phyloP scores from a whole-genome alignment of 2,113 vertebrate species.

The Pardalotus punctatus region DNA sequence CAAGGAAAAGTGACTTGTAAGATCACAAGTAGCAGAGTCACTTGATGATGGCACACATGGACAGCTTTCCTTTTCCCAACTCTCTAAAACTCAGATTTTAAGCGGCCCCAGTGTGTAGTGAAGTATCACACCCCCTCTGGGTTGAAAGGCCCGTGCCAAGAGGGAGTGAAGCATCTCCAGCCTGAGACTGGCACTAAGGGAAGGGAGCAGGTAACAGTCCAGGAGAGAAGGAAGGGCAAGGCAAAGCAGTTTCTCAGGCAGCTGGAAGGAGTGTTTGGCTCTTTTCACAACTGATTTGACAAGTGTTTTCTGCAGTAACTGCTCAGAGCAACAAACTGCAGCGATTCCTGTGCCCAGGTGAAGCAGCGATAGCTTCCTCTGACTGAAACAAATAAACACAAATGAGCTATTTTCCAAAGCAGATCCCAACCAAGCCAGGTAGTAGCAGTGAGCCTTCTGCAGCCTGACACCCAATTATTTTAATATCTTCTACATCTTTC shows the following conservation, averaged over 20 bases:
- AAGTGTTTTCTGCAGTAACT: not conserved
- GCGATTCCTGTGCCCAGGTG: not conserved
- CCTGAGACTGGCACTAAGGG: not conserved
- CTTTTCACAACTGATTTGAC: not conserved
- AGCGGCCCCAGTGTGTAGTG: not conserved
- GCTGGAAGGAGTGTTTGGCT: not conserved
- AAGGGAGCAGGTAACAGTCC: not conserved
- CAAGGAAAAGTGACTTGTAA: not conserved
- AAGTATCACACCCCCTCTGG: not conserved
- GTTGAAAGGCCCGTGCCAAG: not conserved
- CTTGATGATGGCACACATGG: not conserved
- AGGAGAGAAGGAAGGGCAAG: not conserved
- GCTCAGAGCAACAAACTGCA: not conserved
- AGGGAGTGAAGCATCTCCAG: not conserved
- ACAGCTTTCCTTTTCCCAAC: not conserved
- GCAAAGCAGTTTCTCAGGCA: not conserved
- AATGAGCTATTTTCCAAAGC: not conserved
- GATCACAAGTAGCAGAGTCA: not conserved
- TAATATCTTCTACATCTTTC: not conserved
- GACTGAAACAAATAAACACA: not conserved
- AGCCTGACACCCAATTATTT: slow-evolving; percentile 10
- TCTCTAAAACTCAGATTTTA: not conserved
- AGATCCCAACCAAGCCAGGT: not conserved
- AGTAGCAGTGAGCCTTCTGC: not conserved
- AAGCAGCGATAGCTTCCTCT: not conserved